Percentiles rank a stretch among this genome's conserved stretches.
Conservation (phyloP, 2,113 vertebrate genomes). For the Aplodontia rufa region DNA sequence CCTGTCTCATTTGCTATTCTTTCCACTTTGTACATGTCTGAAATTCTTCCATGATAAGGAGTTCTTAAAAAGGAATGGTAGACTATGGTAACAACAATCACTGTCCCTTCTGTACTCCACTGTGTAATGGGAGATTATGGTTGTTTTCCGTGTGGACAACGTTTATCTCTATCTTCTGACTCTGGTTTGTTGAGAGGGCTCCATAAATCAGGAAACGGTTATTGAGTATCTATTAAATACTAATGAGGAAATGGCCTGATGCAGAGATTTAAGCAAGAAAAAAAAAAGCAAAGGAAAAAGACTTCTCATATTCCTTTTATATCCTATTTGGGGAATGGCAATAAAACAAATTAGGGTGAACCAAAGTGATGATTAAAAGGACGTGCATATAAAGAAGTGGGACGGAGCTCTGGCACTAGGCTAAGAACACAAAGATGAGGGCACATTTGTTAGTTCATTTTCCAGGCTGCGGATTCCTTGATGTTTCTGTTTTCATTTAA, state of each 20-base stretch:
- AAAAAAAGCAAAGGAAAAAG: not conserved
- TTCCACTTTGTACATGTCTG: not conserved
- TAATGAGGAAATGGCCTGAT: conserved; percentile 19
- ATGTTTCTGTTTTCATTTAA: not conserved
- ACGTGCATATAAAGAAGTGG: not conserved
- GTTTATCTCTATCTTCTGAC: not conserved
- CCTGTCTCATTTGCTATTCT: not conserved
- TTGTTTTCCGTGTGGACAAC: not conserved
- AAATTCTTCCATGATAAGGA: conserved; percentile 29
- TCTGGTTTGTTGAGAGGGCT: not conserved
- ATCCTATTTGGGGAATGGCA: not conserved
- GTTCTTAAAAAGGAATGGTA: not conserved
- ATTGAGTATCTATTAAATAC: not conserved
- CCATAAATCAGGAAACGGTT: not conserved
- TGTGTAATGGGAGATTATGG: not conserved
- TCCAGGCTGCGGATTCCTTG: not conserved
- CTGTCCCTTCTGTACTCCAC: not conserved
- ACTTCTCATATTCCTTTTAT: not conserved
- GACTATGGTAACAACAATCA: not conserved
- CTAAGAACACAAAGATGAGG: not conserved
- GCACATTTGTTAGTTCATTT: not conserved
- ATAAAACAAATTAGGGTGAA: not conserved
- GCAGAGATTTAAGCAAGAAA: not conserved
- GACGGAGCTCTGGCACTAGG: not conserved
- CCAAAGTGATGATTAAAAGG: not conserved